phyloP scores from a whole-genome alignment of 2,888 invertebrate genomes.

The Thalpophila matura region DNA sequence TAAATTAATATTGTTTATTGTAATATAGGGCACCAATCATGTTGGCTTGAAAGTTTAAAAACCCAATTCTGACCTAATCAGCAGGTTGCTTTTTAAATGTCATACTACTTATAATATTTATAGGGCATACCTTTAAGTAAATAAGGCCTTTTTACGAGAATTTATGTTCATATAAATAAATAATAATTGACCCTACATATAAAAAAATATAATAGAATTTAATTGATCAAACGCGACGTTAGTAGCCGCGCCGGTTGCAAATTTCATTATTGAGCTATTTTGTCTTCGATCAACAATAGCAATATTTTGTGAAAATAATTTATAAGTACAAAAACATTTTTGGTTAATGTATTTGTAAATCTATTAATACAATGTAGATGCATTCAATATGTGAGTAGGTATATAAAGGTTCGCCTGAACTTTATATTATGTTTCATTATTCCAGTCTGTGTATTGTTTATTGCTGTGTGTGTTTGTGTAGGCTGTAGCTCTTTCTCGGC shows the following conservation, averaged over 20 bases:
- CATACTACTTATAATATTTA: no score
- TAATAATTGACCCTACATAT: not conserved
- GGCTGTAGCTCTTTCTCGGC: slow-evolving; percentile 32
- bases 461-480: slow-evolving; percentile 45
- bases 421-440: slow-evolving; percentile 17
- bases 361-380: no score
- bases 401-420: slow-evolving; percentile 4
- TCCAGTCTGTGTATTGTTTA: slow-evolving; percentile 34
- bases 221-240: slow-evolving; percentile 12
- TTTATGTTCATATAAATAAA: not conserved
- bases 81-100: no score
- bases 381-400: no score
- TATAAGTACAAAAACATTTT: not conserved
- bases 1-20: no score
- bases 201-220: slow-evolving; percentile 19
- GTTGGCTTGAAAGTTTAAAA: no score
- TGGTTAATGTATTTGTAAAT: no score
- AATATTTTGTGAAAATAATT: slow-evolving; percentile 13
- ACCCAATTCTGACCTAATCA: no score
- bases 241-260: slow-evolving; percentile 5
- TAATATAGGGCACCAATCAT: no score
- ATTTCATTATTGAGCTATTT: slow-evolving; percentile 17
- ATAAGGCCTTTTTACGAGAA: no score
- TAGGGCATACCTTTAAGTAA: no score
- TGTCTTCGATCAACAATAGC: slow-evolving; percentile 4